Conservation (phyloP, 1,140 invertebrate genomes). For the Cryptotermes secundus region DNA sequence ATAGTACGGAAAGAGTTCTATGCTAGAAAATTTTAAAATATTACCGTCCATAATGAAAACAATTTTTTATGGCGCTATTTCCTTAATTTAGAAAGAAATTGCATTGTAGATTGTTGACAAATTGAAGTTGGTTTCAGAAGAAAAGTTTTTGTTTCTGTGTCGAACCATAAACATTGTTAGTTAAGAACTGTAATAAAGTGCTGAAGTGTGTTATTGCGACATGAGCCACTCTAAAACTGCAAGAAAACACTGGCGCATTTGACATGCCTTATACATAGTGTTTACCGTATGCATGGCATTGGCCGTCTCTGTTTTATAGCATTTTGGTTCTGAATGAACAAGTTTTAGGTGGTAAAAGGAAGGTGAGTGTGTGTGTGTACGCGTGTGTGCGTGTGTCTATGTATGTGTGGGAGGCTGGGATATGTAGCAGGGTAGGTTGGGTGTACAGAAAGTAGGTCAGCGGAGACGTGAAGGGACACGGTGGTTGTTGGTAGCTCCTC, state of each 20-base stretch:
- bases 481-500: background rate
- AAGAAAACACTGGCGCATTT: background rate
- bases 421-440: background rate
- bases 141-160: background rate
- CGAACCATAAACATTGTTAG: background rate
- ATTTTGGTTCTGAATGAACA: background rate
- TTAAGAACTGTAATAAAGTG: background rate
- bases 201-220: background rate
- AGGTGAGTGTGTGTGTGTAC: background rate
- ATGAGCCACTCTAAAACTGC: background rate
- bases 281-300: background rate
- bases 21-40: too few species aligned
- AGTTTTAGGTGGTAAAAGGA: slow-evolving; percentile 5
- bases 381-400: too few species aligned
- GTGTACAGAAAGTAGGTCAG: slow-evolving; percentile 5
- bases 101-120: background rate
- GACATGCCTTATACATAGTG: background rate
- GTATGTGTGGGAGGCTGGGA: background rate
- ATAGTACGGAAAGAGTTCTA: too few species aligned
- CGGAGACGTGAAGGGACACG: background rate
- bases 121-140: background rate
- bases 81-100: background rate
- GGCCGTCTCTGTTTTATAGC: background rate
- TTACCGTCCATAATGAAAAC: too few species aligned
- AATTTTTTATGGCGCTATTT: too few species aligned